Conservation (phyloP, 2,797 vertebrate genomes). For the Tarsius wallacei region DNA sequence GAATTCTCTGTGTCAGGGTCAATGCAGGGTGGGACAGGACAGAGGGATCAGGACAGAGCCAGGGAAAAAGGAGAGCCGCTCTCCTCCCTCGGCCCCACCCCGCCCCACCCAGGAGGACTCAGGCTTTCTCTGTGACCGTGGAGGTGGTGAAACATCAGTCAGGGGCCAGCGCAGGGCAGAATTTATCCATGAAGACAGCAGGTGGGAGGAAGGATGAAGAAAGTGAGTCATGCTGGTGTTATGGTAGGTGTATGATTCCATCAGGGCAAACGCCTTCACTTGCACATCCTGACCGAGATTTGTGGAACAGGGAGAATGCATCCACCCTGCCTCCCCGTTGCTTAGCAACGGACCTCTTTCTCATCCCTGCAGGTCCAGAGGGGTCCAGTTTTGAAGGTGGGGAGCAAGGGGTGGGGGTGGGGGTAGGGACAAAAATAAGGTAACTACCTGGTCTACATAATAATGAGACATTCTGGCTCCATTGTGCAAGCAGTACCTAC, state of each 20-base stretch:
- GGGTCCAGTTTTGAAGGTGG: not conserved
- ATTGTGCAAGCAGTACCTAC: not conserved
- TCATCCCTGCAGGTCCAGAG: not conserved
- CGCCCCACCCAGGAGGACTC: not conserved
- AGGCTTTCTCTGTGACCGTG: not conserved
- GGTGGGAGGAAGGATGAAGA: not conserved
- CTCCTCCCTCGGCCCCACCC: not conserved
- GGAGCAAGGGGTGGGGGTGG: not conserved
- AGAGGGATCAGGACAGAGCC: fast-evolving
- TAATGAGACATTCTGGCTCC: not conserved
- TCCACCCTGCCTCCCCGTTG: not conserved
- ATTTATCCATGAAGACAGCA: not conserved
- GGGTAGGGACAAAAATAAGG: not conserved
- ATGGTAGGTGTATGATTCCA: not conserved
- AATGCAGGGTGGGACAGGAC: not conserved
- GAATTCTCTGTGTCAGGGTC: fast-evolving
- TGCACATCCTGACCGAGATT: not conserved
- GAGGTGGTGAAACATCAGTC: not conserved
- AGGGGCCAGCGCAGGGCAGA: not conserved
- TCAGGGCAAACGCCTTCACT: not conserved
- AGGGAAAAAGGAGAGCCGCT: not conserved
- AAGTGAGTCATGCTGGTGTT: fast-evolving
- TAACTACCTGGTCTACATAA: conserved; percentile 6
- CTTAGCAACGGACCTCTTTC: conserved; percentile 67
- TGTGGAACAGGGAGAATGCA: not conserved